A percentile compares a stretch with the other conserved stretches of the same genome.
phyloP scores from a whole-genome alignment of 1,140 invertebrate species.

The Aphis craccivora region DNA sequence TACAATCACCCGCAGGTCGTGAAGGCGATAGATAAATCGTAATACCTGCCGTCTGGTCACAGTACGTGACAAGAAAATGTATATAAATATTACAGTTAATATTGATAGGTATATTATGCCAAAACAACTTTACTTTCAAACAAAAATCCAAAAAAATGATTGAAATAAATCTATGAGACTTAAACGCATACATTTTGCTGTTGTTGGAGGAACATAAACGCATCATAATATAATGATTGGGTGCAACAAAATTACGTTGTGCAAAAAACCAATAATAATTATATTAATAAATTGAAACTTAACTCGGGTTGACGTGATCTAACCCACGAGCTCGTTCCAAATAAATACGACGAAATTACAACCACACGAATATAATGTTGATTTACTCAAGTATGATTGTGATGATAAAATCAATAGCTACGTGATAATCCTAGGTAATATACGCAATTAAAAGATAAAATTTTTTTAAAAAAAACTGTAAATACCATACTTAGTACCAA shows the following conservation, averaged over 20 bases:
- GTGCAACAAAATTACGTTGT: not conserved
- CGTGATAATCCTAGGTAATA: not conserved
- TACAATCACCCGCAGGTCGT: not conserved
- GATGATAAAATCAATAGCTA: not conserved
- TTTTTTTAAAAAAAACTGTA: not conserved
- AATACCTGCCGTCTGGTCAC: not conserved
- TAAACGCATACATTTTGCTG: not conserved
- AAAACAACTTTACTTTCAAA: not conserved
- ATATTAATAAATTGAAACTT: not conserved
- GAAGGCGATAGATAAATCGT: not conserved
- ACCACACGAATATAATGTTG: not conserved
- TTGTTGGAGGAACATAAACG: not conserved
- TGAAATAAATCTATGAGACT: not conserved
- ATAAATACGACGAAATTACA: not conserved
- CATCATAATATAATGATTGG: not conserved
- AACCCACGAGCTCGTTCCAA: not conserved
- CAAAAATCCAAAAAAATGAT: not conserved
- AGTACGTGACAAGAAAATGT: not conserved
- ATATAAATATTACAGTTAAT: not conserved
- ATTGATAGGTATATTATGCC: not conserved
- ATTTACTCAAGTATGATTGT: not conserved
- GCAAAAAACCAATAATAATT: not conserved
- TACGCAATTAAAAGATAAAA: not conserved
- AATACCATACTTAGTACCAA: not conserved
- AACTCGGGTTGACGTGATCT: not conserved